Evolutionary conservation across 2,888 invertebrate genomes (phyloP), one percentile per base, ranked within the genome.

Genomic region (Gryllus longicercus): DNA sequence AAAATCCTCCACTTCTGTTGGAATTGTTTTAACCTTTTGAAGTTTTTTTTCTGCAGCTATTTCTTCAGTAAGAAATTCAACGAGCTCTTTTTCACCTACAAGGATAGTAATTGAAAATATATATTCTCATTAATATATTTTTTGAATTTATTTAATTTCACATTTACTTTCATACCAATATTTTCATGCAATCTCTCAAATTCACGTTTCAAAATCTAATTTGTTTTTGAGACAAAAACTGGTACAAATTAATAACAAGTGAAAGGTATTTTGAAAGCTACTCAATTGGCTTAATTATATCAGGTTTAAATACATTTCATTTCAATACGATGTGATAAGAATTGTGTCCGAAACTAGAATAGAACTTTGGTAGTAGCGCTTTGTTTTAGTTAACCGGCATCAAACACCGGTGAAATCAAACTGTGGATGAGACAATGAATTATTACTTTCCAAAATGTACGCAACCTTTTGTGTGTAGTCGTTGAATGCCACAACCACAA

Each of bases 21-120:
- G 94, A 83, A 95, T 89, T 0, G 91, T 90, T 86, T 94, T 93
- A 21, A 91, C 86, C 86, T 95, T 94, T 85, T 93, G 94, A 2
- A 94, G 92, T 86, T 96, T 95, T 84, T 94, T 93, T 86, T 98
- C 98, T 0, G 96, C 94, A 50, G 94, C 90, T 82, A 99, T 98
- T 89, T 99, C 98, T 85, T 98, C 96, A 2, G 94, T 93, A 50
- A 99, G 88, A 86, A 98, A 98, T 86, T 96, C 95, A 0, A 95
- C 93, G 78, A 99, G 89, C 85, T 96, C 96, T 83, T 93, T 91
- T 86, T 96, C 96, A 84, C 94, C 96, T 96, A 84, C 63, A 86
- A 84, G 78, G 78, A 74, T 82, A 51, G 78, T 78, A 79, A 81
- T 74, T 23, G 80, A 50, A 80, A 76, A 78, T 78, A 49, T 74